phyloP scores from a whole-genome alignment of 2,888 invertebrate species.

The Agrochola circellaris region DNA sequence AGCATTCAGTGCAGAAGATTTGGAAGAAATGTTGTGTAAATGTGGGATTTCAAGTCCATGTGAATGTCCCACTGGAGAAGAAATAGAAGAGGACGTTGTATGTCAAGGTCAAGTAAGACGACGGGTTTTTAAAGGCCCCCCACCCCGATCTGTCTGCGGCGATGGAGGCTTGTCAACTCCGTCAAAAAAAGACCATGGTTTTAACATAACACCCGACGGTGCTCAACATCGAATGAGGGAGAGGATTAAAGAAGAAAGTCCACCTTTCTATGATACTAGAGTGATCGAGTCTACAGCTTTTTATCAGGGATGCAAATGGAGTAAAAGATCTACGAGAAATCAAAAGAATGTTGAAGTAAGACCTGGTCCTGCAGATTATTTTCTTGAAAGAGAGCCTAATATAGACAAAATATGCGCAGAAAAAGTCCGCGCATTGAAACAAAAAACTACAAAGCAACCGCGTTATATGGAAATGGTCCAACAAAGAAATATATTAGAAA shows the following conservation, averaged over 20 bases:
- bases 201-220: conserved; percentile 68
- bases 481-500: conserved; percentile 75
- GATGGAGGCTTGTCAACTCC: conserved; percentile 72
- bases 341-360: conserved; percentile 58
- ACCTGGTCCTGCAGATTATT: conserved; percentile 84
- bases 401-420: conserved; percentile 76
- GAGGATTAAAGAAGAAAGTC: conserved; percentile 64
- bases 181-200: conserved; percentile 73
- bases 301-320: conserved; percentile 87
- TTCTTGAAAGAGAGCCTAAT: conserved; percentile 67
- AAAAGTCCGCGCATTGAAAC: conserved; percentile 74
- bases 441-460: conserved; percentile 79
- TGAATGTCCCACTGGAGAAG: conserved; percentile 74
- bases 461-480: conserved; percentile 84
- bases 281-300: conserved; percentile 78
- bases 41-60: conserved; percentile 78
- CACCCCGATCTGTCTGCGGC: conserved; percentile 67
- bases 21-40: conserved; percentile 79
- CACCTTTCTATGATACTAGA: conserved; percentile 79
- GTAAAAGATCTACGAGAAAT: conserved; percentile 76
- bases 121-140: conserved; percentile 77
- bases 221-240: conserved; percentile 65
- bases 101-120: conserved; percentile 78
- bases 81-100: conserved; percentile 58
- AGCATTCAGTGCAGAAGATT: conserved; percentile 77